Conservation (phyloP, 2,113 vertebrate species). For the Brachypodius melanocephalos region DNA sequence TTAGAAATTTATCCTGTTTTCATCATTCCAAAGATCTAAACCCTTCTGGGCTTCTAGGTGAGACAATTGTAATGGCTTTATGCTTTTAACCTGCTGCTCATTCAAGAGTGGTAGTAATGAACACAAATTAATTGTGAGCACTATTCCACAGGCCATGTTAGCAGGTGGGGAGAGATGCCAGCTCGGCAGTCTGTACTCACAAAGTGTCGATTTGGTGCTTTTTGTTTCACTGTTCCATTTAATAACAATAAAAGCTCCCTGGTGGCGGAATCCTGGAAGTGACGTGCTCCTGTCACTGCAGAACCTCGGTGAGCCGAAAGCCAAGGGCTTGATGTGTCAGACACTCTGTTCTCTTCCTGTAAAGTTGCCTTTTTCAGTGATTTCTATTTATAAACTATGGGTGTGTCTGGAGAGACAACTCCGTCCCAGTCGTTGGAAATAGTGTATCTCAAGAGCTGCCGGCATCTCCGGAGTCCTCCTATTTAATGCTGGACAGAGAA, state of each 20-base stretch:
- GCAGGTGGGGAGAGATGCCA: not conserved
- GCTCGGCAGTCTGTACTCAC: not conserved
- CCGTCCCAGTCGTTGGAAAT: not conserved
- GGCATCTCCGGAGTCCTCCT: not conserved
- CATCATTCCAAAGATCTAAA: not conserved
- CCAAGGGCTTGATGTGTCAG: not conserved
- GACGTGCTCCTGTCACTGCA: not conserved
- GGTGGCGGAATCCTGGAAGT: not conserved
- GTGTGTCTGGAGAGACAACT: rapidly evolving
- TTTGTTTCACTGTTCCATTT: not conserved
- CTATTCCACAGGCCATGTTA: not conserved
- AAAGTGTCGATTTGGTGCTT: rapidly evolving
- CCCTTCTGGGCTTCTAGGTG: not conserved
- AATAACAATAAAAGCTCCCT: not conserved
- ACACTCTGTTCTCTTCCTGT: rapidly evolving
- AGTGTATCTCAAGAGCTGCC: not conserved
- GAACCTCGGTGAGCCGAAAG: not conserved
- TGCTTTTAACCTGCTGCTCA: not conserved
- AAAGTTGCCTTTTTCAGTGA: not conserved
- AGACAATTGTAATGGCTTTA: not conserved
- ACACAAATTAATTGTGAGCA: not conserved
- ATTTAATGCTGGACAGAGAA: not conserved
- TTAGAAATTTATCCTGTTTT: not conserved
- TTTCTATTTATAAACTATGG: not conserved
- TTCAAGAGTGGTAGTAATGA: not conserved